Evolutionary conservation across 2,888 invertebrate genomes (phyloP).

Genomic region (Hydrotaea diabolus): DNA sequence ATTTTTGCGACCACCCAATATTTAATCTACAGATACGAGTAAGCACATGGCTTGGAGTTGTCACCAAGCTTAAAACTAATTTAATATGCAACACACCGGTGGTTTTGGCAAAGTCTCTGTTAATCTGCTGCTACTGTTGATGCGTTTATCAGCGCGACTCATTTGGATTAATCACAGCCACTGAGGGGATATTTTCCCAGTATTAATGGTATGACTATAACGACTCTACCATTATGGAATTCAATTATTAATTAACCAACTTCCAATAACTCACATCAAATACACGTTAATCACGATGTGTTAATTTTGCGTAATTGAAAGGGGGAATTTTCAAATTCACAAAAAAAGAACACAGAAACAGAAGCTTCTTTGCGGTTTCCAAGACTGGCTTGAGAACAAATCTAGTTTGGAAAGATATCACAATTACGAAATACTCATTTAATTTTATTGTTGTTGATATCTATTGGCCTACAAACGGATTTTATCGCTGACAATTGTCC

Average conservation of each 20-base stretch:
- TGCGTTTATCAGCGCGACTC: too few species aligned
- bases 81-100: too few species aligned
- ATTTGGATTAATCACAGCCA: constrained; percentile 16
- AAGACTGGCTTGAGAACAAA: neutral
- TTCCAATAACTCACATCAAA: neutral
- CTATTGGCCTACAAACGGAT: constrained; percentile 7
- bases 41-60: too few species aligned
- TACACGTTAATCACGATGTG: neutral
- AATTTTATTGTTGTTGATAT: neutral
- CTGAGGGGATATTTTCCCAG: neutral
- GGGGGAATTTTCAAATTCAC: constrained; percentile 10
- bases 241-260: neutral
- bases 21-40: too few species aligned
- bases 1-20: too few species aligned
- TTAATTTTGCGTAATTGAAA: neutral
- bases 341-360: neutral
- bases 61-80: too few species aligned
- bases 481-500: constrained; percentile 16
- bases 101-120: too few species aligned
- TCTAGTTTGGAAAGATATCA: neutral
- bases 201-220: neutral
- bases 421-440: neutral
- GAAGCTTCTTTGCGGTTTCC: neutral
- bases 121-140: too few species aligned
- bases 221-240: neutral